Evolutionary conservation across 2,888 invertebrate species (phyloP).

Genomic region (Barypeithes pellucidus): DNA sequence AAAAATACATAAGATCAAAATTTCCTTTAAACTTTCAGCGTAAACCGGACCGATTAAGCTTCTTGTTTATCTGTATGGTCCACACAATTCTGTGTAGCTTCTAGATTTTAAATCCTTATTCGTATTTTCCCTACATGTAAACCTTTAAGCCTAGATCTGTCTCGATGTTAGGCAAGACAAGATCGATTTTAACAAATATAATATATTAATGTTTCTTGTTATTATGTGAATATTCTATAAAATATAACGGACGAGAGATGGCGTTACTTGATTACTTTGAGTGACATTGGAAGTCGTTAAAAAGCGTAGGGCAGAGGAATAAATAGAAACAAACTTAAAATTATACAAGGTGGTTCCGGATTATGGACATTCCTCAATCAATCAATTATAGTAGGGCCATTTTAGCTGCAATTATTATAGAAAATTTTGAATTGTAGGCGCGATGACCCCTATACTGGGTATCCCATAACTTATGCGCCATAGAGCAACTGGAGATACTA

Average conservation of each 20-base stretch:
- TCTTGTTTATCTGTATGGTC: constrained; percentile 58
- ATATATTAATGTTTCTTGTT: constrained; percentile 73
- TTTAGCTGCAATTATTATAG: too few relatives aligned
- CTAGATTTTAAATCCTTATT: constrained; percentile 66
- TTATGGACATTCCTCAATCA: too few relatives aligned
- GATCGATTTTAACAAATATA: constrained; percentile 67
- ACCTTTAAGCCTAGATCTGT: constrained; percentile 67
- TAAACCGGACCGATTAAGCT: constrained; percentile 19
- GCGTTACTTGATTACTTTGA: constrained; percentile 51
- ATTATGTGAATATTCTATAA: constrained; percentile 71
- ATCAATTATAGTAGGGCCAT: too few relatives aligned
- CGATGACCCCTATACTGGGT: too few relatives aligned
- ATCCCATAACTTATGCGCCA: too few relatives aligned
- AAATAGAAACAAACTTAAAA: background rate
- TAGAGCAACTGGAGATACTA: too few relatives aligned
- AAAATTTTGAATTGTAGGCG: too few relatives aligned
- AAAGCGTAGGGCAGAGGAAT: background rate
- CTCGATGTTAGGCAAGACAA: constrained; percentile 66
- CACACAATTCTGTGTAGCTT: constrained; percentile 68
- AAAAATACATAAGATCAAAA: too few relatives aligned
- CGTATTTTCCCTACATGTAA: constrained; percentile 68
- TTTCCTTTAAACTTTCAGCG: background rate
- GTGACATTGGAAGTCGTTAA: background rate
- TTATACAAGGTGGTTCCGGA: too few relatives aligned
- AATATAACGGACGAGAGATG: constrained; percentile 63